Conservation (phyloP, 2,888 invertebrate species). For the Macrostomum cliftonense region DNA sequence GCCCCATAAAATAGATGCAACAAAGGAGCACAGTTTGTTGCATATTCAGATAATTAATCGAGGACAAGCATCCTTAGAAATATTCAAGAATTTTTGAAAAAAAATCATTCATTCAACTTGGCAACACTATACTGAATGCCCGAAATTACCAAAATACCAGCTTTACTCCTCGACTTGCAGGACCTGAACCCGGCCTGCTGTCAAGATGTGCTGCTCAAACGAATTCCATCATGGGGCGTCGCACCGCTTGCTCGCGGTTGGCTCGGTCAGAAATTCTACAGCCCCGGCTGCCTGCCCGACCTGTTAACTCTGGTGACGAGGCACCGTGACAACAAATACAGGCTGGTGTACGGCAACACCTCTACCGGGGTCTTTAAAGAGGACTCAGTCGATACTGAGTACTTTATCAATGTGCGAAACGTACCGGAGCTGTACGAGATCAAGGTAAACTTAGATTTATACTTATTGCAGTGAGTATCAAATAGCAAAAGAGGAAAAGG, state of each 20-base stretch:
- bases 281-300: not conserved
- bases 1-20: too few relatives aligned
- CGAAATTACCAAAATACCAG: too few relatives aligned
- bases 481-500: not conserved
- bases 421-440: slow-evolving; percentile 44
- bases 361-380: slow-evolving; percentile 23
- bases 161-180: too few relatives aligned
- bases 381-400: slow-evolving; percentile 27
- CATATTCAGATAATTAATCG: too few relatives aligned
- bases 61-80: too few relatives aligned
- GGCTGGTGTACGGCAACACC: slow-evolving; percentile 9
- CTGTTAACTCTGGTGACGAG: not conserved
- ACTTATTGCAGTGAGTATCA: too few relatives aligned
- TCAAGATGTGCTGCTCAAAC: slow-evolving; percentile 1
- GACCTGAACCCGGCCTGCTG: slow-evolving; percentile 17
- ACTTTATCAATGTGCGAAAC: slow-evolving; percentile 48
- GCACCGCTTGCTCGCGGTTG: not conserved
- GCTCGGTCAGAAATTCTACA: not conserved
- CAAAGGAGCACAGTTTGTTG: too few relatives aligned
- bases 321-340: not conserved
- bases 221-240: not conserved
- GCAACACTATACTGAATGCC: too few relatives aligned
- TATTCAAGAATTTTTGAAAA: too few relatives aligned
- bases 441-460: not conserved
- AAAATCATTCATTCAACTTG: too few relatives aligned